phyloP scores from a whole-genome alignment of 2,113 vertebrate genomes.

The Gobiocypris rarus region DNA sequence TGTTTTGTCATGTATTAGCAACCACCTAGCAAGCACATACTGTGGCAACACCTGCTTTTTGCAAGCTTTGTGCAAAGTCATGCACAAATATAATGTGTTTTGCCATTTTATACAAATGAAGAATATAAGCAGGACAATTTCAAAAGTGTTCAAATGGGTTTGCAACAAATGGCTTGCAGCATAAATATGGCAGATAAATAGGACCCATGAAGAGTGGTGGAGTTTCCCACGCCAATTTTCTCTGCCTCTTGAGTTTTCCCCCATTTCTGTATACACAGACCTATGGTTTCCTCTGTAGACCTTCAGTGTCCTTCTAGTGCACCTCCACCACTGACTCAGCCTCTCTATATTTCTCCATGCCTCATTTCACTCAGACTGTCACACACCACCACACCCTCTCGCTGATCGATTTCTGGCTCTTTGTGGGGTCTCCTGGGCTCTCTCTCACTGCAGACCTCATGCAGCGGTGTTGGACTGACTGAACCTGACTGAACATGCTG shows the following conservation, averaged over 20 bases:
- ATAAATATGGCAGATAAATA: constrained; percentile 28
- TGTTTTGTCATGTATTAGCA: background rate
- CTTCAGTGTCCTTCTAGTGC: background rate
- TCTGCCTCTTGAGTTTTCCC: constrained; percentile 7
- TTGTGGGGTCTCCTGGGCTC: background rate
- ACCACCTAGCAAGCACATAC: too few species aligned
- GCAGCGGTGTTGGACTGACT: background rate
- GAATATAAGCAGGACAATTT: background rate
- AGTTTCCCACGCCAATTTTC: constrained; percentile 6
- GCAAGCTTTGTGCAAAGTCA: background rate
- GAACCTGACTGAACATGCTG: background rate
- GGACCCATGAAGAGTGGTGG: constrained; percentile 18
- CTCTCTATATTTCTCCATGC: background rate
- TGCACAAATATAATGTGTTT: background rate
- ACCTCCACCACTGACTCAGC: background rate
- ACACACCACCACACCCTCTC: background rate
- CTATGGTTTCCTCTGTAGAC: background rate
- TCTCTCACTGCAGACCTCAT: constrained; percentile 4
- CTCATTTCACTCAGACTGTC: background rate
- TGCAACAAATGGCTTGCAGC: constrained; percentile 53
- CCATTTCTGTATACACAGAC: background rate
- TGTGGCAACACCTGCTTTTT: too few species aligned
- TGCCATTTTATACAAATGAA: background rate
- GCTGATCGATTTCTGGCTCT: background rate
- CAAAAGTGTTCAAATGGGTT: background rate